Conservation (phyloP, 2,113 vertebrate genomes). For the Gadus chalcogrammus region DNA sequence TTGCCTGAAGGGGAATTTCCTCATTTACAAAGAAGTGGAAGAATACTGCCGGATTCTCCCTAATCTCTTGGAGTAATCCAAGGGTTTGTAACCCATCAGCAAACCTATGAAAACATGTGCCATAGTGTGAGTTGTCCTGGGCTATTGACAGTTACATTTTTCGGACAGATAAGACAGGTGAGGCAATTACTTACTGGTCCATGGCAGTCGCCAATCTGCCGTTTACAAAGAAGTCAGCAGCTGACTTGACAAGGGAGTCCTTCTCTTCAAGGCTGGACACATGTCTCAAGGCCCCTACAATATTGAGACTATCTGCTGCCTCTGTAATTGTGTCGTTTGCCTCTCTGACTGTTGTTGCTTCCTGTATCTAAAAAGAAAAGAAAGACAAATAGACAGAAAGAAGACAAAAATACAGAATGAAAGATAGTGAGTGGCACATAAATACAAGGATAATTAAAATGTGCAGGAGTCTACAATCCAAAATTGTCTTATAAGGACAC, state of each 20-base stretch:
- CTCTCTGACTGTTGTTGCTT: background rate
- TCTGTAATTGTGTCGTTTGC: slow-evolving; percentile 19
- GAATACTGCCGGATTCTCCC: slow-evolving; percentile 5
- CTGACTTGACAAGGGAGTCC: background rate
- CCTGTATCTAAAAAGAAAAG: background rate
- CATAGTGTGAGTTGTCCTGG: background rate
- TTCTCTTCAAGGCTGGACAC: background rate
- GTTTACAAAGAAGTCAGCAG: background rate
- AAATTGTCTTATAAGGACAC: too few species aligned
- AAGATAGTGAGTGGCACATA: too few species aligned
- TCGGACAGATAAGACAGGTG: background rate
- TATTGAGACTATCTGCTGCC: slow-evolving; percentile 18
- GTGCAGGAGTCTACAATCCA: too few species aligned
- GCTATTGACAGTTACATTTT: background rate
- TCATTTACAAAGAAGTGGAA: slow-evolving; percentile 16
- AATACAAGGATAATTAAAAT: too few species aligned
- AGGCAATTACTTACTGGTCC: slow-evolving; percentile 25
- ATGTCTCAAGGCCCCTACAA: slow-evolving; percentile 8
- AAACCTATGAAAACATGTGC: slow-evolving; percentile 9
- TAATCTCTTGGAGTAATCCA: background rate
- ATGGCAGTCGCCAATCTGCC: slow-evolving; percentile 18
- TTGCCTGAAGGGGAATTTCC: slow-evolving; percentile 16
- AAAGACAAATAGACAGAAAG: background rate
- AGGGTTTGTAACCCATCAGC: slow-evolving; percentile 5
- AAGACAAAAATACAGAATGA: background rate